Base-by-base conservation (phyloP, 1,140 invertebrate genomes). In the Penaeus japonicus region DNA sequence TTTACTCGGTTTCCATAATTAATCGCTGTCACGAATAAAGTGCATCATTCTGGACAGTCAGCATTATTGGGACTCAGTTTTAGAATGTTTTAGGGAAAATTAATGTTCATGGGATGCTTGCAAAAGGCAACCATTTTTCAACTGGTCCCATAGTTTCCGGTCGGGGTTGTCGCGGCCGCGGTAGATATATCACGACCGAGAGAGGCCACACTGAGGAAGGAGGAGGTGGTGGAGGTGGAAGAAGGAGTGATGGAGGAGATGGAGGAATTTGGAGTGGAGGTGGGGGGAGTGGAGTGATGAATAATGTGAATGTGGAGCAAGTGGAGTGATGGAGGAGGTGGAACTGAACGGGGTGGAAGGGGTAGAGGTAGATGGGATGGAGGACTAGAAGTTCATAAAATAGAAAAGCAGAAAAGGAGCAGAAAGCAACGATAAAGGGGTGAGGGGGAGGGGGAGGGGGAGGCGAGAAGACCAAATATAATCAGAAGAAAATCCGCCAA, bases 91-190 rank as follows among this genome's bases (percentile, higher is more conserved):
- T 85, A 79, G 75, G 84, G 62, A 57, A 47, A 78, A 85, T 85
- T 85, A 85, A 85, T 85, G 84, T 32, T 62, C 73, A 59, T 57
- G 53, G 84, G 75, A 79, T 85, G 84, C 84, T 85, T 79, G 84
- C 84, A 85, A 85, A 85, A 79, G 84, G 84, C 47, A 39, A 53
- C 54, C 75, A 85, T 85, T 85, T 79, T 85, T 85, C 84, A 85
- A 65, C 30, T 12, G 84, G 73, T 24, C 54, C 77, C 84, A 32
- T 85, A 73, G 84, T 55, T 85, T 85, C 84, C 84, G 84, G 73
- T 62, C 62, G n/a, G 47, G 73, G 75, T 79, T 85, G 84, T 85
- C 84, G 54, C 73, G 53, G 47, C 27, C 27, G 20, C 20, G 53
- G 73, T 53, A 39, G 27, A 24, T 81, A 81, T 81, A 77, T 85